phyloP scores from a whole-genome alignment of 2,888 invertebrate species.

The Xiphydria camelus region DNA sequence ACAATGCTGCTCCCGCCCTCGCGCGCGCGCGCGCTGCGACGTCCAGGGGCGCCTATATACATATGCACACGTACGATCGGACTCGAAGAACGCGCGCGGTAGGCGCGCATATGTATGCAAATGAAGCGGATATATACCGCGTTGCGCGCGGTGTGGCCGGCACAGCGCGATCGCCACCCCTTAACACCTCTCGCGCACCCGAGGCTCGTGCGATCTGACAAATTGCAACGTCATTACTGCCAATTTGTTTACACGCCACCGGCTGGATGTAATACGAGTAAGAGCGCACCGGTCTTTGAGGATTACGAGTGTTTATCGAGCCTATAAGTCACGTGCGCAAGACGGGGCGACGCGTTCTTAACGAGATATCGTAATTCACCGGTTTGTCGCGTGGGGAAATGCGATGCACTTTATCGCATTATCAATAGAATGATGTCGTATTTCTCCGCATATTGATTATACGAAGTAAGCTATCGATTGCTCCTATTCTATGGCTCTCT shows the following conservation, averaged over 20 bases:
- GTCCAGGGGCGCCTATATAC: no score
- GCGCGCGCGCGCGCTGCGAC: no score
- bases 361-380: constrained; percentile 9
- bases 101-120: constrained; percentile 25
- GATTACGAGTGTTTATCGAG: constrained; percentile 25
- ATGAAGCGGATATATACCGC: constrained; percentile 19
- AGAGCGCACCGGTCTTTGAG: constrained; percentile 25
- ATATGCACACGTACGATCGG: no score
- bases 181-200: constrained; percentile 18
- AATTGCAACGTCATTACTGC: constrained; percentile 53
- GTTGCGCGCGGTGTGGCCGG: background rate
- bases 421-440: no score
- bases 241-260: constrained; percentile 51
- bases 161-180: constrained; percentile 25
- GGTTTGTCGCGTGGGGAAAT: no score
- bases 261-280: constrained; percentile 30
- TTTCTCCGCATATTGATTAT: no score
- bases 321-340: constrained; percentile 22
- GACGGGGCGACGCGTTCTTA: no score
- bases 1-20: no score
- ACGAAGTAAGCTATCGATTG: no score
- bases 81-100: constrained; percentile 1
- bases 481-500: no score
- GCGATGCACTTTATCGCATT: no score
- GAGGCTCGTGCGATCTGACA: constrained; percentile 44